Percentiles rank a stretch among this genome's conserved stretches.
These are phyloP conservation scores for Prolemur simus DNA, from an alignment of 2,113 vertebrate genomes.

Conservation along the genomic window DNA sequence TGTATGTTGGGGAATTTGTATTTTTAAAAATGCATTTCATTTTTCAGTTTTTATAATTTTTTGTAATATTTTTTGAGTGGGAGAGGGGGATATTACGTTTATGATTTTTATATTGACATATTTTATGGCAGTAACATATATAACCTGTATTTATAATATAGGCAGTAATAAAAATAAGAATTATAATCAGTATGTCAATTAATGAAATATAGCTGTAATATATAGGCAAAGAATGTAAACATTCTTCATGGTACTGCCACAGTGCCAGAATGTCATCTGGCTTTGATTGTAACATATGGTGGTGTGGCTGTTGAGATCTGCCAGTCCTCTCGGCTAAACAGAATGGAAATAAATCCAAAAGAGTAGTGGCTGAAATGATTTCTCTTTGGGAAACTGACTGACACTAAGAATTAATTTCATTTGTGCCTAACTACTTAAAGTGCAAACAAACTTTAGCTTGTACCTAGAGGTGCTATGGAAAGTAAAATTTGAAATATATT, in stretches of 20 bases:
- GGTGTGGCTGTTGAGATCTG: slow-evolving; percentile 67
- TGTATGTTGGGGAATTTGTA: no score
- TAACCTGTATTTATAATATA: no score
- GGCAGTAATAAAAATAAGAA: no score
- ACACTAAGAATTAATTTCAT: not conserved
- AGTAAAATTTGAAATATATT: slow-evolving; percentile 20
- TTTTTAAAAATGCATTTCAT: no score
- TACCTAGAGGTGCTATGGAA: not conserved
- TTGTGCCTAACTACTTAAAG: not conserved
- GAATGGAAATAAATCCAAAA: slow-evolving; percentile 62
- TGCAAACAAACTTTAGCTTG: not conserved
- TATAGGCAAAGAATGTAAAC: no score
- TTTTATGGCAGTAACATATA: no score
- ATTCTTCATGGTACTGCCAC: slow-evolving; percentile 14
- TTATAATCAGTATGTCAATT: no score
- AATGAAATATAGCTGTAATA: no score
- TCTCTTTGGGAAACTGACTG: slow-evolving; percentile 35
- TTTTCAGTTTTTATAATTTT: no score
- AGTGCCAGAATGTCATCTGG: slow-evolving; percentile 62
- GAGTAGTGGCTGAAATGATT: not conserved
- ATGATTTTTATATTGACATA: no score
- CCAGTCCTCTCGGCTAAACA: slow-evolving; percentile 69
- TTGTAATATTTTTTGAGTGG: no score
- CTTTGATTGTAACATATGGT: slow-evolving; percentile 62
- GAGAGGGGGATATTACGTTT: no score